Evolutionary conservation across 2,113 vertebrate genomes (phyloP), one percentile per base, ranked within the genome.

Genomic region (Proterorhinus semilunaris): DNA sequence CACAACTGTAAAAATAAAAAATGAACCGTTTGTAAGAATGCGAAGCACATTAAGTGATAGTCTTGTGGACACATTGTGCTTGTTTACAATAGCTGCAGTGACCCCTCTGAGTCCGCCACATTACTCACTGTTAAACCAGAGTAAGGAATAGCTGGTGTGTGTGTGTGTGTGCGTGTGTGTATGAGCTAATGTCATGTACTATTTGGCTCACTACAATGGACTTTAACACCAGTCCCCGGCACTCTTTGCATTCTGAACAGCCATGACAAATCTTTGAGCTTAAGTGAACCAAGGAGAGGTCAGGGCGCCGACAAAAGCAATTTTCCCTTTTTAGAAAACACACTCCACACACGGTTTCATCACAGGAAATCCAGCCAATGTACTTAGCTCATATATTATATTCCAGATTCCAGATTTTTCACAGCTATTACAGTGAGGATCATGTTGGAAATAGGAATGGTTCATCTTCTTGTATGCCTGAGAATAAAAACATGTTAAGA

Each of bases 241-340:
- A 75, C 65, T 76, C 74, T 87, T 78, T 79, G 68, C 72, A 85
- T 62, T 75, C 76, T 62, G 74, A 16, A 70, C 50, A 17, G 58
- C 71, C 49, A 77, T 76, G 72, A 86, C 77, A 86, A 80, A 83
- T 78, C 51, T 80, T 79, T 57, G 42, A 66, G 68, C 52, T 36
- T 21, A 80, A 76, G 45, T 76, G 79, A 74, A 78, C 67, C 59
- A 57, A 68, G 55, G 46, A 57, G 69, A 81, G 82, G 76, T 83
- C 71, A 84, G 71, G 55, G 59, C 64, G 51, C 66, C 47, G 70
- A 80, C 78, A 80, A 85, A 67, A 86, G 80, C 82, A 83, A 85
- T 82, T 83, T 82, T 62, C 65, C 10, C 53, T 51, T n/a, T 66
- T 57, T 49, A 55, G 45, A 79, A 79, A 42, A 64, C 9, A 27